Conservation (phyloP, 2,888 invertebrate species). For the Spodoptera exigua region DNA sequence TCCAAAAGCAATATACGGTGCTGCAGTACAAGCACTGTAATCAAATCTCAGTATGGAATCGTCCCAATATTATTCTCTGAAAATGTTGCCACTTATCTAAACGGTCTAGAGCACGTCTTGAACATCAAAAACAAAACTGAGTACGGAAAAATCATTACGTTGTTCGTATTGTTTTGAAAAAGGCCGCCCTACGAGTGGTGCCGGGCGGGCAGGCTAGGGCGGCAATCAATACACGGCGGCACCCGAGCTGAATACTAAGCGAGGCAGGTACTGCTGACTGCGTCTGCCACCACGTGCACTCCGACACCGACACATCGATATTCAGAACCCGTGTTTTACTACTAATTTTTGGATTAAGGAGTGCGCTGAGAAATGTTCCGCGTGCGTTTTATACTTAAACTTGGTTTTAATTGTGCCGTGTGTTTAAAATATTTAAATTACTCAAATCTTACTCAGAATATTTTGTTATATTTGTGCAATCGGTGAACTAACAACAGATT, state of each 20-base stretch:
- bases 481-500: not conserved
- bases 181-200: conserved; percentile 75
- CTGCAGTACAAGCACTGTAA: conserved; percentile 6
- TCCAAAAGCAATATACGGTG: no score
- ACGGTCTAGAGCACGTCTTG: conserved; percentile 54
- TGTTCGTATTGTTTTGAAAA: conserved; percentile 85
- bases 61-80: conserved; percentile 38
- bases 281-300: conserved; percentile 61
- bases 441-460: no score
- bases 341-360: conserved; percentile 60
- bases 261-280: conserved; percentile 71
- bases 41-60: conserved; percentile 39
- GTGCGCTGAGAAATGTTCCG: conserved; percentile 18
- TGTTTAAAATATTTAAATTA: no score
- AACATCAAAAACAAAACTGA: conserved; percentile 62
- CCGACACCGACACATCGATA: conserved; percentile 57
- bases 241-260: conserved; percentile 90
- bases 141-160: conserved; percentile 61
- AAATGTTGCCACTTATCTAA: conserved; percentile 40
- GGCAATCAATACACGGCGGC: conserved; percentile 91
- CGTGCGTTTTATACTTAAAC: no score
- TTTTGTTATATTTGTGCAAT: no score
- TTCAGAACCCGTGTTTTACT: conserved; percentile 50
- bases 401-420: no score
- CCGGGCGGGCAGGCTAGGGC: conserved; percentile 71